phyloP scores from a whole-genome alignment of 2,888 invertebrate genomes.

The Noctua janthina region DNA sequence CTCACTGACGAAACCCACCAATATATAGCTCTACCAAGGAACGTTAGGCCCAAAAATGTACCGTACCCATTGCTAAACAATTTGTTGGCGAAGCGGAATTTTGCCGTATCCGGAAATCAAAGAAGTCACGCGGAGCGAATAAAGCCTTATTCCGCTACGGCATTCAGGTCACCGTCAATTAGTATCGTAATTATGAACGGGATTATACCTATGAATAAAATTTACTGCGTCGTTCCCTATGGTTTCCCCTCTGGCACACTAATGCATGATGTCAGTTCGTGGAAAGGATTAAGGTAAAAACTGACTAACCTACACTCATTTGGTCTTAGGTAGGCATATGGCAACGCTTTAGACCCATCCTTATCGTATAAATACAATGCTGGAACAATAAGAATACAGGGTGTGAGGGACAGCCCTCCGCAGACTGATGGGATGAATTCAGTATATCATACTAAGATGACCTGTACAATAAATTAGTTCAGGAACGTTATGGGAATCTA shows the following conservation, averaged over 20 bases:
- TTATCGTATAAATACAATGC: neutral
- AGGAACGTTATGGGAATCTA: too few species aligned
- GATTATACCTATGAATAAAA: conserved; percentile 20
- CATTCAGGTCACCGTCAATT: conserved; percentile 42
- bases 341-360: neutral
- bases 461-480: too few species aligned
- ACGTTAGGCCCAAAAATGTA: neutral
- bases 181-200: conserved; percentile 43
- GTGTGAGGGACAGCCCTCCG: too few species aligned
- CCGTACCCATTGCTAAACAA: conserved; percentile 8
- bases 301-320: neutral
- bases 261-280: conserved; percentile 2
- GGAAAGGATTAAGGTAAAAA: neutral
- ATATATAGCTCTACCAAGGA: neutral
- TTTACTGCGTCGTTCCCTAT: neutral
- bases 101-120: conserved; percentile 34
- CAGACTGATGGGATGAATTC: too few species aligned
- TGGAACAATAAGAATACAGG: neutral
- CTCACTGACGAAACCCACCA: neutral
- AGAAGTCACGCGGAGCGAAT: conserved; percentile 21
- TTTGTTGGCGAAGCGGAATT: conserved; percentile 36
- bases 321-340: neutral
- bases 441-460: too few species aligned
- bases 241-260: neutral
- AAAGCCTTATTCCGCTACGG: conserved; percentile 21